Evolutionary conservation across 2,888 invertebrate species (phyloP).

Genomic region (Callosobruchus maculatus): DNA sequence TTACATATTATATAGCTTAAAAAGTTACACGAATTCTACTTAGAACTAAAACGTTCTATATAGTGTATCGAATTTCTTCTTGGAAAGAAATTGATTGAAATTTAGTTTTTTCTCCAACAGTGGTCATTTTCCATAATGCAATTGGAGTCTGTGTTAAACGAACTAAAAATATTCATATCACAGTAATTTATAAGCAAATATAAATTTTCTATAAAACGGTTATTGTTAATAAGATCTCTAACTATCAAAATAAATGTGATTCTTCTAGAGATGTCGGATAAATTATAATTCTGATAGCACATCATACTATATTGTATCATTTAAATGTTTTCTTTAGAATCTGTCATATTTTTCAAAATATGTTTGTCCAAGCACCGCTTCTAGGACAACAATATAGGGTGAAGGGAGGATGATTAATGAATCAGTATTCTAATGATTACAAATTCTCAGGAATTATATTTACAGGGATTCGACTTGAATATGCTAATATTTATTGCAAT

Average conservation of each 20-base stretch:
- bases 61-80: neutral
- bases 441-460: too few species aligned
- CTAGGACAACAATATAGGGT: too few species aligned
- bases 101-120: neutral
- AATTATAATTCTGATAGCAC: neutral
- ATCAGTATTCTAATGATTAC: too few species aligned
- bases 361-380: too few species aligned
- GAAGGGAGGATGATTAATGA: too few species aligned
- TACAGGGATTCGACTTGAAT: too few species aligned
- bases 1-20: constrained; percentile 12
- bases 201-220: neutral
- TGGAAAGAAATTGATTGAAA: neutral
- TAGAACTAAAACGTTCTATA: constrained; percentile 29
- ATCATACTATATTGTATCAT: neutral
- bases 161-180: constrained; percentile 22
- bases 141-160: neutral
- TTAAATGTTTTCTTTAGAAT: too few species aligned
- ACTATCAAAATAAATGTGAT: neutral
- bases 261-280: neutral
- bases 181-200: constrained; percentile 18
- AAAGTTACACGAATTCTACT: constrained; percentile 14
- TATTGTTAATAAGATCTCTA: neutral
- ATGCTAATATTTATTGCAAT: too few species aligned
- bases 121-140: neutral
- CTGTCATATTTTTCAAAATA: too few species aligned